Base-by-base conservation (phyloP, 2,888 invertebrate species). In the Anthrax anthrax region DNA sequence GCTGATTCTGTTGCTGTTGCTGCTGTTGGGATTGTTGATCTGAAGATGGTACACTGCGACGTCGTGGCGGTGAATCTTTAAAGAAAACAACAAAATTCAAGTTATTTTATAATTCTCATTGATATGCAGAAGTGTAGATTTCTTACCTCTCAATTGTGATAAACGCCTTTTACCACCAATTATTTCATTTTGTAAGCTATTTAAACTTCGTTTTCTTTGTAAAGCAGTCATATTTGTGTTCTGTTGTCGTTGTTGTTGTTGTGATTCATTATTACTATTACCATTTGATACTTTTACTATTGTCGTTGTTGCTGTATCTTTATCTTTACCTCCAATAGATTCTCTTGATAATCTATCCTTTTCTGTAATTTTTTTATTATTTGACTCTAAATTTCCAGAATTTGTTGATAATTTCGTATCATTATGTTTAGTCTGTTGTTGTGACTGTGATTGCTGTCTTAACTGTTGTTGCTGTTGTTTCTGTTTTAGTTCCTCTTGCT, bases 201-300 rank as follows among this genome's bases (percentile, higher is more conserved):
- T 37, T 5, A 37, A 18, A 32, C 29, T 32, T 32, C 29, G 29
- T 32, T 32, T 32, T 32, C 29, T 32, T 32, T 32, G 29, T 32
- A 32, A 32, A 12, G 3, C 29, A 32, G 1, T 12, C 4, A 4
- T 8, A 23, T 4, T 6, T 32, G 29, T 9, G 12, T 12, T 32
- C 3, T 62, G 18, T 59, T 58, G 46, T 62, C 61, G 37, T 61
- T 61, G 50, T 59, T 45, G 48, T 60, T 60, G 45, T 57, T 59
- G 40, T 48, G 55, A 47, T 52, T 53, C 29, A 37, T 40, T 46
- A 42, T 43, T 42, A 42, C 34, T 46, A 42, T 41, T 27, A 34
- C 44, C 37, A 19, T 47, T 43, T 8, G 23, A 37, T 14, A 50
- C 54, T 50, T 50, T 54, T 1, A 38, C 49, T 18, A 13, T 52